Evolutionary conservation across 1,140 invertebrate genomes (phyloP).

Genomic region (Drosophila athabasca): DNA sequence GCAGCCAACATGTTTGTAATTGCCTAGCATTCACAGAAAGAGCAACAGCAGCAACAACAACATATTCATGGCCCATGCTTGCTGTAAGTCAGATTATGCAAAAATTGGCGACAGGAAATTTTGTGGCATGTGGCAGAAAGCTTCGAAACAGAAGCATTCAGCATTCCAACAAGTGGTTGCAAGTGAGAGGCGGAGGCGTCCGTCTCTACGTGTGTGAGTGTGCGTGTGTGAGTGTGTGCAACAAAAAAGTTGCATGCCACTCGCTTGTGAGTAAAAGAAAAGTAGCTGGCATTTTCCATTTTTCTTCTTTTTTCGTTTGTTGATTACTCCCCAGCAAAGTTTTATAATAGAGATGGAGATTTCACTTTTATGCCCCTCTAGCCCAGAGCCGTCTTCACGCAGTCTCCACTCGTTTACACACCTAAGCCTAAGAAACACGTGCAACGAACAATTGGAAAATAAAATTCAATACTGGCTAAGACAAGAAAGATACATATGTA

Average conservation of each 20-base stretch:
- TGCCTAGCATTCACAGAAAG: slow-evolving; percentile 30
- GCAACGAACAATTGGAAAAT: slow-evolving; percentile 25
- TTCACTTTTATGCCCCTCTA: slow-evolving; percentile 65
- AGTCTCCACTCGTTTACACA: slow-evolving; percentile 1
- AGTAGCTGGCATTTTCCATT: slow-evolving; percentile 23
- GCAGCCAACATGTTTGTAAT: slow-evolving; percentile 69
- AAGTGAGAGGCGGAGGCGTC: slow-evolving; percentile 27
- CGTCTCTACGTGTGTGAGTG: background rate
- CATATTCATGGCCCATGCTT: slow-evolving; percentile 5
- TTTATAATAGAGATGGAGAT: slow-evolving; percentile 69
- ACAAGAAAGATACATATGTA: no score
- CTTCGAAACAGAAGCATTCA: background rate
- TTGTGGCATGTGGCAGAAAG: slow-evolving; percentile 15
- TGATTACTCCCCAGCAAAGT: slow-evolving; percentile 31
- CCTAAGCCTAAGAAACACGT: slow-evolving; percentile 21
- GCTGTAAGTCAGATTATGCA: slow-evolving; percentile 61
- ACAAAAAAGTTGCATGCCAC: slow-evolving; percentile 60
- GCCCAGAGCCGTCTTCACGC: slow-evolving; percentile 12
- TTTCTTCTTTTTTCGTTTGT: slow-evolving; percentile 16
- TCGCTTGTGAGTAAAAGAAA: slow-evolving; percentile 45
- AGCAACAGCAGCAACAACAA: slow-evolving; percentile 16
- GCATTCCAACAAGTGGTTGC: slow-evolving; percentile 23
- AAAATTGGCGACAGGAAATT: slow-evolving; percentile 61
- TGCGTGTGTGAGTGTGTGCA: slow-evolving; percentile 32
- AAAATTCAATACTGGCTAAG: no score